Evolutionary conservation across 2,797 vertebrate genomes (phyloP).

Genomic region (Crotalus adamanteus): DNA sequence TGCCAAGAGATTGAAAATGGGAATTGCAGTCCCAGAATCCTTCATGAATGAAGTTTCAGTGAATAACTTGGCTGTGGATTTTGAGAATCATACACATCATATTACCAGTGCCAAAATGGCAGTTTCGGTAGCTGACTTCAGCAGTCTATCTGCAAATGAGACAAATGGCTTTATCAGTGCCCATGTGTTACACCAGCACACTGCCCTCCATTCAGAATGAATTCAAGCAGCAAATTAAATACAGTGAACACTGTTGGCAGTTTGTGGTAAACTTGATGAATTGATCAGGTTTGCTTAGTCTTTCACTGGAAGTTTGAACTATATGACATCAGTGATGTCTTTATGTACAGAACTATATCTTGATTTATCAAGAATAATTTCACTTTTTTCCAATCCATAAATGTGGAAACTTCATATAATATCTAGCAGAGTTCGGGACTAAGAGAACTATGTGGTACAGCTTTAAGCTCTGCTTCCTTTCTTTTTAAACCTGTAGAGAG

Average conservation of each 20-base stretch:
- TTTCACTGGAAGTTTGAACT: conserved; percentile 89
- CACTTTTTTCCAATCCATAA: conserved; percentile 87
- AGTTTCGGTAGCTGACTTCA: conserved; percentile 95
- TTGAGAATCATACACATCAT: conserved; percentile 86
- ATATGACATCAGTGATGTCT: conserved; percentile 99
- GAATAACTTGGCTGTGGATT: conserved; percentile 91
- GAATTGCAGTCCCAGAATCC: conserved; percentile 84
- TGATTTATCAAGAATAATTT: conserved; percentile 99
- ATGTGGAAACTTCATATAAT: conserved; percentile 79
- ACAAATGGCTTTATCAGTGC: conserved; percentile 88
- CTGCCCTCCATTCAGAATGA: conserved; percentile 96
- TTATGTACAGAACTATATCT: conserved; percentile 98
- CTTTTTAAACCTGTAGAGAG: conserved; percentile 72
- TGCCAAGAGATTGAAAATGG: conserved; percentile 93
- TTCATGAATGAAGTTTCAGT: conserved; percentile 93
- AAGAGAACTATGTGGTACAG: conserved; percentile 85
- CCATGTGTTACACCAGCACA: conserved; percentile 88
- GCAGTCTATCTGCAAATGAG: conserved; percentile 86
- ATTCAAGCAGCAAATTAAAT: conserved; percentile 36
- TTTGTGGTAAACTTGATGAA: conserved; percentile 75
- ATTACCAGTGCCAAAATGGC: conserved; percentile 97
- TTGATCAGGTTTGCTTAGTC: conserved; percentile 85
- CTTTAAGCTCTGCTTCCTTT: conserved; percentile 82
- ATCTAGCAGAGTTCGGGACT: conserved; percentile 77
- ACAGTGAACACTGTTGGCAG: conserved; percentile 65